Evolutionary conservation across 2,113 vertebrate genomes (phyloP).

Genomic region (Brachypodius melanocephalos): DNA sequence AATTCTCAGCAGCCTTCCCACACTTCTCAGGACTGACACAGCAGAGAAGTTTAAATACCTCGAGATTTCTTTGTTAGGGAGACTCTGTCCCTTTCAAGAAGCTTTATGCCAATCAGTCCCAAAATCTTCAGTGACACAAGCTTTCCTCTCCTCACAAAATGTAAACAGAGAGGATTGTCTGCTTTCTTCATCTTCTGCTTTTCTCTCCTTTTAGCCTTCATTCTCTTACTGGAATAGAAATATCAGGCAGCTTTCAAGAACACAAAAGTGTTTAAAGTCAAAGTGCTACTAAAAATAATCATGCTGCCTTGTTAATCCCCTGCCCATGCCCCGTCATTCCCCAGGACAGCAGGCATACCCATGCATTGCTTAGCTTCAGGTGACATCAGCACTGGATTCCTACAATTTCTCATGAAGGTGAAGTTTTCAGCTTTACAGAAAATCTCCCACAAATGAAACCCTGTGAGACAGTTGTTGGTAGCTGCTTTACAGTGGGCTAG

Average conservation of each 20-base stretch:
- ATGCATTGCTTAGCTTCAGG: background rate
- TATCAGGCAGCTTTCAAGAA: background rate
- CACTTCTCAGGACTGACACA: background rate
- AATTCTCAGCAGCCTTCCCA: background rate
- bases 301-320: background rate
- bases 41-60: background rate
- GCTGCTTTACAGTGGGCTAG: background rate
- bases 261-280: background rate
- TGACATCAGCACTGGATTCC: background rate
- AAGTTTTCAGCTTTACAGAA: background rate
- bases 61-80: background rate
- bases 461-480: background rate
- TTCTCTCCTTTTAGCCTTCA: background rate
- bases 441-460: background rate
- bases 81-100: background rate
- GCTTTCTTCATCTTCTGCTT: background rate
- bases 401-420: background rate
- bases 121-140: background rate
- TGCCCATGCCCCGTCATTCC: background rate
- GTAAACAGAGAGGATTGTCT: background rate
- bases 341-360: background rate
- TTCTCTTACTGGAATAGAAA: background rate
- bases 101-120: background rate
- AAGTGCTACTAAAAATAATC: background rate
- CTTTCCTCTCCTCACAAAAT: background rate